phyloP scores from a whole-genome alignment of 2,888 invertebrate species.

The Chromoteleia sp. region DNA sequence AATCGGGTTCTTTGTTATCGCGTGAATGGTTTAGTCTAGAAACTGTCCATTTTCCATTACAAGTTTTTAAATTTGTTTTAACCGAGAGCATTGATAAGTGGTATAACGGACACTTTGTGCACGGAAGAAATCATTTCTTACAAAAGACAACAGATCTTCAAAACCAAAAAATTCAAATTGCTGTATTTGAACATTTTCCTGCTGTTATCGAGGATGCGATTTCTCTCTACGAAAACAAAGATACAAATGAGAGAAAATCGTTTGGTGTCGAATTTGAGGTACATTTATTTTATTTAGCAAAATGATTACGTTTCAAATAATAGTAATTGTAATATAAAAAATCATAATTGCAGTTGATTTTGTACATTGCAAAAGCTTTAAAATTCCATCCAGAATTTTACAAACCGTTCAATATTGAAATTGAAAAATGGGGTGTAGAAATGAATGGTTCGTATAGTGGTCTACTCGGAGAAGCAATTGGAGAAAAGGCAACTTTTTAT shows the following conservation, averaged over 20 bases:
- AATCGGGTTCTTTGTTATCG: constrained; percentile 72
- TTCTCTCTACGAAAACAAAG: constrained; percentile 56
- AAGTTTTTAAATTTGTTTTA: constrained; percentile 86
- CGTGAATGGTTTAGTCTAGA: constrained; percentile 89
- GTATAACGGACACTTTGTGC: constrained; percentile 87
- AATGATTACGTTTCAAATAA: no score
- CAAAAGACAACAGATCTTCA: constrained; percentile 82
- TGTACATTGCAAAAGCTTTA: constrained; percentile 88
- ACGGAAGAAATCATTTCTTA: constrained; percentile 83
- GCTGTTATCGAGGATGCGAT: constrained; percentile 86
- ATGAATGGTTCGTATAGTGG: constrained; percentile 90
- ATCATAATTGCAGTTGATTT: constrained; percentile 86
- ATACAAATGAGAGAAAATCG: constrained; percentile 60
- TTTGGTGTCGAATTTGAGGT: constrained; percentile 90
- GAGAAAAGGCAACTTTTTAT: constrained; percentile 89
- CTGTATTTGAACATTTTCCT: constrained; percentile 89
- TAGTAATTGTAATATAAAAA: no score
- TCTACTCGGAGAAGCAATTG: constrained; percentile 90
- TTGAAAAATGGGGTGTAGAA: constrained; percentile 89
- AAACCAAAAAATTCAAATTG: constrained; percentile 85
- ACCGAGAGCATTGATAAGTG: constrained; percentile 89
- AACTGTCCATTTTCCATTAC: constrained; percentile 89
- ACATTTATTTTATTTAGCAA: no score
- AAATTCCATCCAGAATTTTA: constrained; percentile 90
- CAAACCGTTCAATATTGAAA: constrained; percentile 87